phyloP scores from a whole-genome alignment of 2,888 invertebrate genomes.

The Caenorhabditis virilis region DNA sequence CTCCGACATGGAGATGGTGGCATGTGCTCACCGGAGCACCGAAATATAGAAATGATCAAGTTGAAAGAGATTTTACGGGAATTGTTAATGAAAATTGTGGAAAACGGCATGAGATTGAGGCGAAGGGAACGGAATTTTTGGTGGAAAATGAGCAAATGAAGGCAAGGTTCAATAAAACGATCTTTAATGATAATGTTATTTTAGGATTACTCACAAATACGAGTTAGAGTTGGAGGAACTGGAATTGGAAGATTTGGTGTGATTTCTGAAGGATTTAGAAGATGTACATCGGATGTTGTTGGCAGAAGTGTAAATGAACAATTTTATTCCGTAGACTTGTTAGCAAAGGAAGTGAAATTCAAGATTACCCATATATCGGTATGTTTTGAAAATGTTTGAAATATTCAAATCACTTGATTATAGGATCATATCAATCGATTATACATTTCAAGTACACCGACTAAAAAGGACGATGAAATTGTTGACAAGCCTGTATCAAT shows the following conservation, averaged over 20 bases:
- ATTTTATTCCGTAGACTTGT: slow-evolving; percentile 40
- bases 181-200: background rate
- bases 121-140: slow-evolving; percentile 33
- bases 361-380: slow-evolving; percentile 39
- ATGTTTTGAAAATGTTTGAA: slow-evolving; percentile 1
- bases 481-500: slow-evolving; percentile 13
- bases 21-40: slow-evolving; percentile 53
- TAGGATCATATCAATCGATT: slow-evolving; percentile 26
- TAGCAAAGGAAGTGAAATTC: slow-evolving; percentile 31
- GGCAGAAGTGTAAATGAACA: slow-evolving; percentile 15
- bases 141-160: slow-evolving; percentile 38
- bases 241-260: slow-evolving; percentile 36
- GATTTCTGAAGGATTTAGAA: slow-evolving; percentile 28
- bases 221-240: slow-evolving; percentile 34
- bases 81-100: slow-evolving; percentile 54
- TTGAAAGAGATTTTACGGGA: slow-evolving; percentile 40
- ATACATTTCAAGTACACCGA: slow-evolving; percentile 29
- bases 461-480: slow-evolving; percentile 16
- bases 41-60: slow-evolving; percentile 27
- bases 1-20: slow-evolving; percentile 55
- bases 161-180: background rate
- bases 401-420: background rate
- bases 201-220: slow-evolving; percentile 32
- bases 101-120: slow-evolving; percentile 15
- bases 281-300: slow-evolving; percentile 25